These are phyloP conservation scores for Pocillopora grandis DNA, from an alignment of 92 coral and sea anemone species.

Conservation along the genomic window DNA sequence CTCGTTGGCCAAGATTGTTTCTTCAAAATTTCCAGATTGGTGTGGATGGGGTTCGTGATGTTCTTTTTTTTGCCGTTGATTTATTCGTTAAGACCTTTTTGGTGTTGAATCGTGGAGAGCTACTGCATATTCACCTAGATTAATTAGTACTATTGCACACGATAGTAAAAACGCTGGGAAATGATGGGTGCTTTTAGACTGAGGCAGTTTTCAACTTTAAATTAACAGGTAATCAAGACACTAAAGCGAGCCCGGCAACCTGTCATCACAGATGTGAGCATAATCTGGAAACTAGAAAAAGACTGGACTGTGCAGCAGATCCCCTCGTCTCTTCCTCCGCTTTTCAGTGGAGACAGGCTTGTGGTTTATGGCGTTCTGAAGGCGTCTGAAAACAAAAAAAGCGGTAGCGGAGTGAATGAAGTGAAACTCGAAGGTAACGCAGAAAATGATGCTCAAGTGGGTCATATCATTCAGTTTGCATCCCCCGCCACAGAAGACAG, in stretches of 20 bases:
- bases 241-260: constrained; percentile 87
- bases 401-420: not conserved
- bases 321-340: constrained; percentile 62
- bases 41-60: too few relatives aligned
- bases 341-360: constrained; percentile 61
- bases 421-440: not conserved
- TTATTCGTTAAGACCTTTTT: too few relatives aligned
- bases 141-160: too few relatives aligned
- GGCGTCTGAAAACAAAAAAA: constrained; percentile 8
- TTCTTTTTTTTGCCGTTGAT: too few relatives aligned
- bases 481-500: not conserved
- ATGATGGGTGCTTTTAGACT: not conserved
- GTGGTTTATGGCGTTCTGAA: constrained; percentile 12
- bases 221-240: constrained; percentile 72
- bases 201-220: not conserved
- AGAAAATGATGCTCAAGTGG: not conserved
- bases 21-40: too few relatives aligned
- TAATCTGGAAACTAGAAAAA: constrained; percentile 67
- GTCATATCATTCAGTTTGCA: not conserved
- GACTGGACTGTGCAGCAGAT: constrained; percentile 56
- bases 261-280: constrained; percentile 58
- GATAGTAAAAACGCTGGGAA: too few relatives aligned
- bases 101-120: constrained; percentile 2
- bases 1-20: too few relatives aligned
- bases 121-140: constrained; percentile 27